Conservation (phyloP, 2,888 invertebrate species). For the Diabrotica balteata region DNA sequence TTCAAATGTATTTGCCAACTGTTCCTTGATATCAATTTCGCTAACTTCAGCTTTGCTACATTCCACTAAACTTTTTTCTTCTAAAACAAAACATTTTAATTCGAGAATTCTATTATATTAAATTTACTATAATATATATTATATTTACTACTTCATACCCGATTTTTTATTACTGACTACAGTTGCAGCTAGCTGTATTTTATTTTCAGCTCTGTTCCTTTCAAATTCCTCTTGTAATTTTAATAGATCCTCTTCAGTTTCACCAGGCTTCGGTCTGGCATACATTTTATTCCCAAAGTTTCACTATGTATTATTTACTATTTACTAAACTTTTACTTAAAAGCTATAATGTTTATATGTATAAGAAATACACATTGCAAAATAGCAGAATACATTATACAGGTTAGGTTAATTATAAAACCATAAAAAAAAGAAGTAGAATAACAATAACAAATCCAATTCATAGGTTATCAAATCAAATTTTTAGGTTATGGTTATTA, state of each 20-base stretch:
- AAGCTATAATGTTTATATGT: no score
- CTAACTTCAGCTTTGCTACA: slow-evolving; percentile 22
- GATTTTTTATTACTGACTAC: slow-evolving; percentile 55
- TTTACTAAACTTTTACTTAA: no score
- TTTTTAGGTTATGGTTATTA: no score
- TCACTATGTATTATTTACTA: no score
- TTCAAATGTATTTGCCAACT: slow-evolving; percentile 58
- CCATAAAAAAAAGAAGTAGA: no score
- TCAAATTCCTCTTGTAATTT: slow-evolving; percentile 77
- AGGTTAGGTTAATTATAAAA: no score
- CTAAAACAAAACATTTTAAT: slow-evolving; percentile 7
- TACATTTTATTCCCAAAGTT: slow-evolving; percentile 60
- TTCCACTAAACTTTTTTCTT: slow-evolving; percentile 23
- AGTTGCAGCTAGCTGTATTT: slow-evolving; percentile 70
- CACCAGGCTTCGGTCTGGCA: slow-evolving; percentile 72
- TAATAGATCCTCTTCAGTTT: slow-evolving; percentile 77
- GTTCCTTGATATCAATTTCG: slow-evolving; percentile 45
- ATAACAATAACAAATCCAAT: no score
- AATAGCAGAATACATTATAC: no score
- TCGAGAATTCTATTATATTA: background rate
- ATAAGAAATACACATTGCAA: no score
- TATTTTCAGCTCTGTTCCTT: slow-evolving; percentile 64
- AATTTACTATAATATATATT: no score
- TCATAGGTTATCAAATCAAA: no score
- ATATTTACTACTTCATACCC: slow-evolving; percentile 24